Base-by-base conservation (phyloP, 2,113 vertebrate genomes). In the Nipponia nippon region DNA sequence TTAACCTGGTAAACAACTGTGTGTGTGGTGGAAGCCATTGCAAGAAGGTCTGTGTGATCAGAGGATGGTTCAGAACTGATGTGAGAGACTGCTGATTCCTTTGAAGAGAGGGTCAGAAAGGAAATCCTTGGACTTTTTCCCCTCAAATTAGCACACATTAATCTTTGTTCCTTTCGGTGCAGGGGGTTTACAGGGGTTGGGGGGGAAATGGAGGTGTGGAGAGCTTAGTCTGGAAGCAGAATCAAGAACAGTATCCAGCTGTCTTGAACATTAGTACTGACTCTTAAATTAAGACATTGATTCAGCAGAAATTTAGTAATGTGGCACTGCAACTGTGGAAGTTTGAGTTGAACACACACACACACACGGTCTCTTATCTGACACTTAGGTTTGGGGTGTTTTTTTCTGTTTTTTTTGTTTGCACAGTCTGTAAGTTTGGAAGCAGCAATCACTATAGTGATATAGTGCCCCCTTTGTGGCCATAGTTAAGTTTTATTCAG, bases 331-430 rank as follows among this genome's bases (percentile, higher is more conserved):
- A 81, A 0, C 19, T 72, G 18, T 13, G 50, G 13, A 36, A 58
- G 21, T 3, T 83, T 52, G 47, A 32, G 32, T 21, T 83, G 42
- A 59, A 30, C 7, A 17, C 12, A 17, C 52, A 30, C 29, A 15
- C 21, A 10, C 14, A 20, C 3, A 1, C 1, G 4, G 3, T 16
- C 14, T 29, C 5, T 18, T 49, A 32, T 9, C 32, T 65, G 55
- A n/a, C 3, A 11, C 11, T 22, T 65, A 15, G 17, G 1, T 15
- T 66, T 66, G 62, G 17, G 19, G 9, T 76, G 22, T 0, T 23
- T 67, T 87, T 77, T 44, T 9, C 25, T 70, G 11, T n/a, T n/a
- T n/a, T n/a, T n/a, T n/a, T n/a, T n/a, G n/a, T n/a, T 80, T 56
- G 18, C 12, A 13, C 5, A 15, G 13, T 27, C 44, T 12, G 0